These are phyloP conservation scores for Crotalus helleri DNA, from an alignment of 2,113 vertebrate species.

Conservation along the genomic window DNA sequence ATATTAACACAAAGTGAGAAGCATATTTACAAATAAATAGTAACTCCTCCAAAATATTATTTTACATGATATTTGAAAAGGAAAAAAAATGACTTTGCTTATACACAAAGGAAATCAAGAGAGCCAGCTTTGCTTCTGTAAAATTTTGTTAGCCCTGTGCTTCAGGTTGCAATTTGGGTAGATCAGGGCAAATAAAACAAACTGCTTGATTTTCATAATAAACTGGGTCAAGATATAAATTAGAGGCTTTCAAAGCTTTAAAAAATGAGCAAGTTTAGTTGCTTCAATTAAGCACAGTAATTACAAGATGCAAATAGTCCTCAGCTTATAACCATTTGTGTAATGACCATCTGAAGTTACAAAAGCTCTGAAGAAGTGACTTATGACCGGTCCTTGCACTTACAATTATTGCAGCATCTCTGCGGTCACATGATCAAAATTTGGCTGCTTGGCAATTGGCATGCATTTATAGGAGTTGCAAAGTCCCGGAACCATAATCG, in stretches of 20 bases:
- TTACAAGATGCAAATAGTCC: not conserved
- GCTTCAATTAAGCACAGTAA: not conserved
- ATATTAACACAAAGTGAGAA: constrained; percentile 24
- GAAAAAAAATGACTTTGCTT: not conserved
- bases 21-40: not conserved
- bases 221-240: not conserved
- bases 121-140: not conserved
- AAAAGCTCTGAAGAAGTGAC: not conserved
- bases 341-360: not conserved
- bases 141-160: not conserved
- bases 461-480: not conserved
- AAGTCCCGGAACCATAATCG: not conserved
- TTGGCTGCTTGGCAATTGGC: not conserved
- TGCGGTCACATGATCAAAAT: not conserved
- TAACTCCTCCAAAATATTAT: not conserved
- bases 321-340: not conserved
- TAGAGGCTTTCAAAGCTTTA: not conserved
- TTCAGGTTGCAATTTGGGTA: not conserved
- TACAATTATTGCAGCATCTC: not conserved
- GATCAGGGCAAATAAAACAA: not conserved
- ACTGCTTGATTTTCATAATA: not conserved
- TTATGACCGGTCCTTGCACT: not conserved
- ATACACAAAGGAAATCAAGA: not conserved
- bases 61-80: not conserved
- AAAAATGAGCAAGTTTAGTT: not conserved